phyloP scores from a whole-genome alignment of 1,140 invertebrate species.

The Kradibia gibbosae region DNA sequence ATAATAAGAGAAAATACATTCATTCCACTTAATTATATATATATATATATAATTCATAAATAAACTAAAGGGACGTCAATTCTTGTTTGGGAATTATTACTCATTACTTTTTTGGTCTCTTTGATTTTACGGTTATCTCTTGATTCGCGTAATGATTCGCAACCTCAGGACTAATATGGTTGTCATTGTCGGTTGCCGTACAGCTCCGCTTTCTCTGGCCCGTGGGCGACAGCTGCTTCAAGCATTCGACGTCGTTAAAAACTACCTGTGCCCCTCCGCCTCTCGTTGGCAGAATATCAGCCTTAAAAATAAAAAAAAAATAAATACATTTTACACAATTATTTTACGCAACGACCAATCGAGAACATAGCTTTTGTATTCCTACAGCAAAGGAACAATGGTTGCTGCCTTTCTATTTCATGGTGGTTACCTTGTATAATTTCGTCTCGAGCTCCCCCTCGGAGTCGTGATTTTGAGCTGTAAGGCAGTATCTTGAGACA shows the following conservation, averaged over 20 bases:
- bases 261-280: conserved; percentile 95
- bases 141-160: conserved; percentile 32
- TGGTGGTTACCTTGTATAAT: conserved; percentile 89
- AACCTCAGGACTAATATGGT: background rate
- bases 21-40: background rate
- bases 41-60: conserved; percentile 10
- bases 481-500: conserved; percentile 90
- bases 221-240: conserved; percentile 88
- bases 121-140: conserved; percentile 20
- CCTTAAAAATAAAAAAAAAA: conserved; percentile 72
- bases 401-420: too few relatives aligned
- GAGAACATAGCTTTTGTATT: too few relatives aligned
- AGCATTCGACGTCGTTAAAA: conserved; percentile 94
- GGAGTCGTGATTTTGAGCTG: conserved; percentile 91
- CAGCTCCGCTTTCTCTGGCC: conserved; percentile 66
- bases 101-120: conserved; percentile 40
- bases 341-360: too few relatives aligned
- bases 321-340: background rate
- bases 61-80: background rate
- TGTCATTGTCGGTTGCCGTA: conserved; percentile 50
- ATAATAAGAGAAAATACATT: conserved; percentile 7
- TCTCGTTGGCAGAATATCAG: conserved; percentile 91
- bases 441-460: conserved; percentile 94
- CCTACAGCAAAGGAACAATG: too few relatives aligned
- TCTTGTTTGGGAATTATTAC: background rate